Evolutionary conservation across 1,140 invertebrate species (phyloP), one percentile per base, ranked within the genome.

Genomic region (Elymnias hypermnestra): DNA sequence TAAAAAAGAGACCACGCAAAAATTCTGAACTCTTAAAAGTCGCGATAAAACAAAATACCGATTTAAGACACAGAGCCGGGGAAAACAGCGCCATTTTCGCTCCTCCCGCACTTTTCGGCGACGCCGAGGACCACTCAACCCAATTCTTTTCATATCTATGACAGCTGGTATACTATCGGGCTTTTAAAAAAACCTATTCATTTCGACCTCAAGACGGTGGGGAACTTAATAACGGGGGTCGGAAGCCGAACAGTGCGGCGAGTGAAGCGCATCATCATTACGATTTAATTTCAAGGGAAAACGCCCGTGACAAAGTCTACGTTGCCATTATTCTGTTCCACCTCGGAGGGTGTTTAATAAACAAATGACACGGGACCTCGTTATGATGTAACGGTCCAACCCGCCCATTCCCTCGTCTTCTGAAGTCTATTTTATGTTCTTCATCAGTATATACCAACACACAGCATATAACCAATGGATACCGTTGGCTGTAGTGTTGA

Each of bases 311-410:
- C 77, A 81, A 79, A 74, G 73, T 76, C 74, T 76, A 63, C 63
- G 50, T 54, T 56, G 60, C 70, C 72, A 84, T 84, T 84, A 84
- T 82, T 72, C 64, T 63, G 63, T 83, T 79, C 73, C 75, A 79
- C 72, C 75, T 81, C 68, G 65, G 69, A 71, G 73, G 73, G 75
- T 81, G 76, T 83, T 79, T 82, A 82, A 79, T 79, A 84, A 84
- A 82, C 77, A 79, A 82, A 83, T 81, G 79, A 83, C 67, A 76
- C 66, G 67, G 68, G 64, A 63, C 61, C 53, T 63, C 59, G 63
- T 73, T 74, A 79, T 76, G 73, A 74, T 69, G 63, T 66, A 55
- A 57, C 57, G 55, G 51, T 60, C 53, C 54, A 55, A 45, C 52
- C 53, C 52, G 50, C 54, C 63, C 63, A 53, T 53, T 54, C 50